A percentile compares a stretch with the other conserved stretches of the same genome.
Conservation (phyloP, 2,113 vertebrate species). For the Hydrochoerus hydrochaeris region DNA sequence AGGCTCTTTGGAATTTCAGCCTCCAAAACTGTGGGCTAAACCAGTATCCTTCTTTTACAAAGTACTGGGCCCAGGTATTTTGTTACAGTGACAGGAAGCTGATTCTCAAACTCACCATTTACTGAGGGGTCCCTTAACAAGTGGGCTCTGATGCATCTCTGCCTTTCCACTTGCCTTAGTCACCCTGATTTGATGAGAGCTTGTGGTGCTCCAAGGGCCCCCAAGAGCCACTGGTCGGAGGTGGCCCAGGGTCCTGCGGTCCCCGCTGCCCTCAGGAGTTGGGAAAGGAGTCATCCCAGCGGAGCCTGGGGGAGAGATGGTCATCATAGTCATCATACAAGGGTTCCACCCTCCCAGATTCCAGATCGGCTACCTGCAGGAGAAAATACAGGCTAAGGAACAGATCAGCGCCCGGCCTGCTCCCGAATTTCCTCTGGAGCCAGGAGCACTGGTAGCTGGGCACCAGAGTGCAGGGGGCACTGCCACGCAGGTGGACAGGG, state of each 20-base stretch:
- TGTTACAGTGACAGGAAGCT: not conserved
- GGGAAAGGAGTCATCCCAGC: accelerated
- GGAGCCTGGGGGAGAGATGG: not conserved
- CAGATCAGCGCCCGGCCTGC: not conserved
- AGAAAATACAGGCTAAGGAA: not conserved
- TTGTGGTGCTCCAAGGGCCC: not conserved
- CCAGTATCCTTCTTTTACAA: not conserved
- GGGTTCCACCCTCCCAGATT: not conserved
- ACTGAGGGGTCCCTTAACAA: accelerated
- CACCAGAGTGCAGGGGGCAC: not conserved
- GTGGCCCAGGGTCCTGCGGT: accelerated
- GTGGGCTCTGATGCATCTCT: accelerated
- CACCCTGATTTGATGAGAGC: not conserved
- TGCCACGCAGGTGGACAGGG: not conserved
- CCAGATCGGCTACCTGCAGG: not conserved
- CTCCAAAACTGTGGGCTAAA: not conserved
- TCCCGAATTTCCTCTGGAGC: not conserved
- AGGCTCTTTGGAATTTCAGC: not conserved
- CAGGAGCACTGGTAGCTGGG: accelerated
- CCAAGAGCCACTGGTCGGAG: not conserved
- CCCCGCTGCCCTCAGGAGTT: accelerated
- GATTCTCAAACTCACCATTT: accelerated
- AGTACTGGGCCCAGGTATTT: not conserved
- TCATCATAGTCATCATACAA: accelerated
- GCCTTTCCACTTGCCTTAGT: not conserved